Base-by-base conservation (phyloP, 2,797 vertebrate genomes). In the Buphagus erythrorhynchus region DNA sequence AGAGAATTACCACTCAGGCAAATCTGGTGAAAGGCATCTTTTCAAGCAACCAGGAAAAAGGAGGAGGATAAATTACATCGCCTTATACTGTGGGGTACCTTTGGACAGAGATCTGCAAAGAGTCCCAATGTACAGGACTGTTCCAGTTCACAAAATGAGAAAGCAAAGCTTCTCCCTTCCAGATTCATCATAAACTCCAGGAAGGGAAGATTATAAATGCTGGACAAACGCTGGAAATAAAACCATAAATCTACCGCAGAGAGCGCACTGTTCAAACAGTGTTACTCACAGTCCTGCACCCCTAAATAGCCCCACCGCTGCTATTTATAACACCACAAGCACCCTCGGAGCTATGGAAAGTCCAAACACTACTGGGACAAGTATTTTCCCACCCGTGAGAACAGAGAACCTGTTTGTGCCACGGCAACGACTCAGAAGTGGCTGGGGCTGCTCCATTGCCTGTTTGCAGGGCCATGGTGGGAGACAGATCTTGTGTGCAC, bases 391-490 rank as follows among this genome's bases (percentile, higher is more conserved):
- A 88, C 65, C 33, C 52, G 20, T 94, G 92, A 97, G 96, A 96
- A 95, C 86, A 96, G 86, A 97, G 91, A 62, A 93, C 90, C 88
- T 87, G 76, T 95, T 90, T 96, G 89, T 94, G 93, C 33, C 22
- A 40, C 0, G 7, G 81, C 35, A 74, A 86, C 84, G 91, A 91
- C 80, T 96, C 93, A 67, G 93, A 87, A 90, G 46, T 0, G 0
- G 66, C 76, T 1, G 5, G 51, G 78, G 91, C 81, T 89, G 67
- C 88, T 94, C 49, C 48, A 8, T 5, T 11, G 6, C 81, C 71
- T 42, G 79, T 63, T 63, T 57, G 71, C 74, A 80, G 76, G 92
- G 82, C 2, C 0, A n/a, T 5, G 65, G 22, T 73, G 74, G 88
- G 78, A 91, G 33, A 75, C 38, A 38, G 68, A 61, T 14, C 5